Conservation (phyloP, 1,140 invertebrate genomes). For the Drosophila subpulchrella region DNA sequence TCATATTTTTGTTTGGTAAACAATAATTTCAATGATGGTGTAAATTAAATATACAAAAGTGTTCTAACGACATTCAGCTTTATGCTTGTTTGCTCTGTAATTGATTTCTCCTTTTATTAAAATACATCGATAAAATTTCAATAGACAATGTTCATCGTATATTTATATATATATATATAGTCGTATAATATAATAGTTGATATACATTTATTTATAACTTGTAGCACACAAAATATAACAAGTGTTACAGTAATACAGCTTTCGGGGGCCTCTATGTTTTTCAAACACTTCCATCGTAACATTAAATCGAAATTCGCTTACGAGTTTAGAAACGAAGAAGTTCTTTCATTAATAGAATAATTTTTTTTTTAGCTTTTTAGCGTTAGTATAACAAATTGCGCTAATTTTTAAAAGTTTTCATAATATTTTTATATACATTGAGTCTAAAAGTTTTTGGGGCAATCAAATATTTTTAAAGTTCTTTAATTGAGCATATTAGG, state of each 20-base stretch:
- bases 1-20: slow-evolving; percentile 33
- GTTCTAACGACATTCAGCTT: slow-evolving; percentile 44
- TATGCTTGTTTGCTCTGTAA: slow-evolving; percentile 17
- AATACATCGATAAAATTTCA: slow-evolving; percentile 71
- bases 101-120: slow-evolving; percentile 43
- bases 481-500: slow-evolving; percentile 52
- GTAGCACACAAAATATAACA: slow-evolving; percentile 79
- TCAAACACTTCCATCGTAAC: slow-evolving; percentile 68
- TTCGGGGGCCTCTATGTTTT: slow-evolving; percentile 76
- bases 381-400: slow-evolving; percentile 59
- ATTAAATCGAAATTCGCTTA: slow-evolving; percentile 60
- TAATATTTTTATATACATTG: slow-evolving; percentile 61
- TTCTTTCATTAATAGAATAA: slow-evolving; percentile 19
- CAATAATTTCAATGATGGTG: slow-evolving; percentile 75
- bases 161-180: slow-evolving; percentile 52
- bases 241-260: slow-evolving; percentile 76
- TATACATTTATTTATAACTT: slow-evolving; percentile 51
- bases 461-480: slow-evolving; percentile 27
- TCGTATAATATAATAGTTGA: slow-evolving; percentile 56
- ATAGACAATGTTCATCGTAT: slow-evolving; percentile 54
- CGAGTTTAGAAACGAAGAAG: slow-evolving; percentile 48
- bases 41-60: slow-evolving; percentile 79
- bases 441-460: slow-evolving; percentile 20
- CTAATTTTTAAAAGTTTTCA: slow-evolving; percentile 60
- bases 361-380: slow-evolving; percentile 35